phyloP scores from a whole-genome alignment of 2,888 invertebrate species.

The Hylaea fasciaria region DNA sequence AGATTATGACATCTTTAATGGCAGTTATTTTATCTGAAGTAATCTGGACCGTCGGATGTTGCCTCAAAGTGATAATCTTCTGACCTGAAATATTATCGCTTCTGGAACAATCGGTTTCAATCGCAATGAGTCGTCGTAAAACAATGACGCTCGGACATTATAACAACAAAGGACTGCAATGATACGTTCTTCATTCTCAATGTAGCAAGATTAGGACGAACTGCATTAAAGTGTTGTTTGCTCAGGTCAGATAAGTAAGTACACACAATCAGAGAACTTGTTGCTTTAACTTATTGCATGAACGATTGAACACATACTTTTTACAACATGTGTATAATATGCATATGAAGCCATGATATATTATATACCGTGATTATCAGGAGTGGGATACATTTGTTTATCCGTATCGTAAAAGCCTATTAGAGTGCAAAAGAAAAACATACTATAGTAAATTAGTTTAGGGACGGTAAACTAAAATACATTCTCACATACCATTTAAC shows the following conservation, averaged over 20 bases:
- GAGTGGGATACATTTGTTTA: background rate
- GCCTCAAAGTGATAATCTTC: slow-evolving; percentile 40
- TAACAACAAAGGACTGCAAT: slow-evolving; percentile 1
- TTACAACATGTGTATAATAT: background rate
- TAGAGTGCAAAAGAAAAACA: too few relatives aligned
- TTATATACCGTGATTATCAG: too few relatives aligned
- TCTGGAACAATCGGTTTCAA: slow-evolving; percentile 27
- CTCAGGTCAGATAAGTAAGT: background rate
- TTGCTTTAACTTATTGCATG: too few relatives aligned
- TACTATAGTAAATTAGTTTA: too few relatives aligned
- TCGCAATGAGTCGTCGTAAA: slow-evolving; percentile 17
- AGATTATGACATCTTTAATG: slow-evolving; percentile 49
- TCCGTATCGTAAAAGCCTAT: too few relatives aligned
- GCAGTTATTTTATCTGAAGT: slow-evolving; percentile 44
- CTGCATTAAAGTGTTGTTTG: background rate
- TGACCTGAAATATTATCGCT: slow-evolving; percentile 30
- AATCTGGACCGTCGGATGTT: slow-evolving; percentile 42
- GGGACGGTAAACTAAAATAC: too few relatives aligned
- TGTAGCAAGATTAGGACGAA: background rate
- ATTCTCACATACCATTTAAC: too few relatives aligned
- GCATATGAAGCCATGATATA: too few relatives aligned
- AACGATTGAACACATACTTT: background rate
- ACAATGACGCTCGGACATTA: slow-evolving; percentile 7
- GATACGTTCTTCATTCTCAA: background rate
- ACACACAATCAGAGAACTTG: background rate